phyloP scores from a whole-genome alignment of 2,888 invertebrate genomes.

The Diarsia mendica region DNA sequence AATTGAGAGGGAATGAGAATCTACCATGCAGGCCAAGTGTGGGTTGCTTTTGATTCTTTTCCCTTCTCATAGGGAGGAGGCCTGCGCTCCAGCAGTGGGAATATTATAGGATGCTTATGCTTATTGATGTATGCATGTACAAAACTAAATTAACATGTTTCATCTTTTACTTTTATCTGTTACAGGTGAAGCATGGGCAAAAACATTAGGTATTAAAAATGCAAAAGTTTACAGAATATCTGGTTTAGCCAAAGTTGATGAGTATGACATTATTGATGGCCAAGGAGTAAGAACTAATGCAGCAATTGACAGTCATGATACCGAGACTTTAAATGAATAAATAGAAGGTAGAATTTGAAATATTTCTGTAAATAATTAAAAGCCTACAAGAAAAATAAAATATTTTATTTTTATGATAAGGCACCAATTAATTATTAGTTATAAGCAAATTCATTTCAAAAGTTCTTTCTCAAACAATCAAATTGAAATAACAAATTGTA shows the following conservation, averaged over 20 bases:
- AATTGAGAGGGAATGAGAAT: too few species aligned
- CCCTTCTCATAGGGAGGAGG: too few species aligned
- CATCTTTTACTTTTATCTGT: constrained; percentile 51
- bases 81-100: too few species aligned
- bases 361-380: constrained; percentile 47
- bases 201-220: constrained; percentile 89
- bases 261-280: constrained; percentile 87
- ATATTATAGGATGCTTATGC: too few species aligned
- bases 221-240: constrained; percentile 89
- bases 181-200: constrained; percentile 90
- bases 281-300: constrained; percentile 65
- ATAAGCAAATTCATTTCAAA: constrained; percentile 28
- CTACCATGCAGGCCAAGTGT: too few species aligned
- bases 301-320: constrained; percentile 23
- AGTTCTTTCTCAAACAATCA: constrained; percentile 4
- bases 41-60: too few species aligned
- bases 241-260: constrained; percentile 86
- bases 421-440: constrained; percentile 48
- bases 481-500: constrained; percentile 21
- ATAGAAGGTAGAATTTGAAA: constrained; percentile 10
- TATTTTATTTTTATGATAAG: constrained; percentile 59
- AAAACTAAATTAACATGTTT: not conserved
- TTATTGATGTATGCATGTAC: not conserved
- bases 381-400: constrained; percentile 51
- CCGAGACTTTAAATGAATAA: constrained; percentile 35